A percentile compares a stretch with the other conserved stretches of the same genome.
These are phyloP conservation scores for Apamea epomidion DNA, from an alignment of 2,888 invertebrate genomes.

Conservation along the genomic window DNA sequence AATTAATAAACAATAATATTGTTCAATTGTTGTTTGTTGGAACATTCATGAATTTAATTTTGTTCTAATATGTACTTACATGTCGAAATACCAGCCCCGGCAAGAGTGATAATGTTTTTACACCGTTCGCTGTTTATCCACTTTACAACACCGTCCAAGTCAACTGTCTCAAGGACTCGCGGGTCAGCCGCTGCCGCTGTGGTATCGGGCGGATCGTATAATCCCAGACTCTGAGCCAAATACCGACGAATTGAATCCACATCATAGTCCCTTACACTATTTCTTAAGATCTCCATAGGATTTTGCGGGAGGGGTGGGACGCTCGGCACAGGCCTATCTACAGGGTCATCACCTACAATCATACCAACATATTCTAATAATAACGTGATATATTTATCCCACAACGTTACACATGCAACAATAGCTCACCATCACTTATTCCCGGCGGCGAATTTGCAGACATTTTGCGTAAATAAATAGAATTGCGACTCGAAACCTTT, in stretches of 20 bases:
- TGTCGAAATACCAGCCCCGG: conserved; percentile 99
- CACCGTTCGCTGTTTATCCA: conserved; percentile 95
- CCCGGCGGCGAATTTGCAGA: conserved; percentile 87
- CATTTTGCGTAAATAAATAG: conserved; percentile 83
- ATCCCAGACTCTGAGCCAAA: conserved; percentile 92
- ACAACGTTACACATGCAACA: conserved; percentile 16
- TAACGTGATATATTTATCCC: conserved; percentile 41
- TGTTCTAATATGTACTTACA: conserved; percentile 90
- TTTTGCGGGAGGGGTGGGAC: conserved; percentile 81
- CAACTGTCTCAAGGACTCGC: conserved; percentile 92
- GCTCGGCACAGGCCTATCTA: conserved; percentile 71
- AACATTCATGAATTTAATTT: neutral
- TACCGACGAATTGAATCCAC: conserved; percentile 92
- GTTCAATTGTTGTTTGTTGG: neutral
- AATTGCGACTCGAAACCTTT: conserved; percentile 85
- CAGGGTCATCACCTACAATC: conserved; percentile 79
- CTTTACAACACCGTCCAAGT: conserved; percentile 94
- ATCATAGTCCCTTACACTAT: conserved; percentile 86
- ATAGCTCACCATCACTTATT: conserved; percentile 83
- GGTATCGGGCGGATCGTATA: conserved; percentile 87
- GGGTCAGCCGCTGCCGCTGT: conserved; percentile 73
- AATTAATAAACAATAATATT: conserved; percentile 36
- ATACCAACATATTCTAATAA: conserved; percentile 55
- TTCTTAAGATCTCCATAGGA: conserved; percentile 79
- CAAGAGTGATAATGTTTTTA: conserved; percentile 97